These are phyloP conservation scores for Tetragonula carbonaria DNA, from an alignment of 2,888 invertebrate genomes.

Conservation along the genomic window DNA sequence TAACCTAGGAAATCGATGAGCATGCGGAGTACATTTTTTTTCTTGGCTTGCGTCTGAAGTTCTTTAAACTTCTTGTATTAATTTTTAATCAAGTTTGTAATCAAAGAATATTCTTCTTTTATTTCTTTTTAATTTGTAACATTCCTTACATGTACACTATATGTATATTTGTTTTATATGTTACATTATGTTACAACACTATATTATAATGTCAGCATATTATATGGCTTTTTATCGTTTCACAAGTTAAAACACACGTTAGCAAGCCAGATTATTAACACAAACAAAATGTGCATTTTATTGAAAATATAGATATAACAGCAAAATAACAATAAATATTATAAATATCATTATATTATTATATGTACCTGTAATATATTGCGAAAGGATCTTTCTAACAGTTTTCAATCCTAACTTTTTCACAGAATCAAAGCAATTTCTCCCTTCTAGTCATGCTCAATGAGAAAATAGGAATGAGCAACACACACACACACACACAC, in stretches of 20 bases:
- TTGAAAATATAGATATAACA: not conserved
- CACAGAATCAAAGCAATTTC: not conserved
- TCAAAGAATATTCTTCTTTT: not conserved
- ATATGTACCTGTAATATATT: not conserved
- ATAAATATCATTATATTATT: not conserved
- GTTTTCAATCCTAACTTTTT: not conserved
- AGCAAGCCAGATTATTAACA: no score
- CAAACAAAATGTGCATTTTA: no score
- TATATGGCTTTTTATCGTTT: not conserved
- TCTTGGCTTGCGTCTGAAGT: not conserved
- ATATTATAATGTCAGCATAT: no score
- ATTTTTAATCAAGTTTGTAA: not conserved
- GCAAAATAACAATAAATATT: not conserved
- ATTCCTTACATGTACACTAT: not conserved
- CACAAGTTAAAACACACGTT: not conserved
- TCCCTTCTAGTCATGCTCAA: not conserved
- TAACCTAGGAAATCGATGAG: not conserved
- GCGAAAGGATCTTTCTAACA: not conserved
- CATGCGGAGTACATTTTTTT: not conserved
- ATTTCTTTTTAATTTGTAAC: not conserved
- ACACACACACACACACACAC: no score
- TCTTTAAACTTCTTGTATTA: not conserved
- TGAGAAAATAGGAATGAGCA: not conserved
- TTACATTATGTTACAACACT: not conserved
- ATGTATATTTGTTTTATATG: not conserved